These are phyloP conservation scores for Gymnarchus niloticus DNA, from an alignment of 2,113 vertebrate species.

Conservation along the genomic window DNA sequence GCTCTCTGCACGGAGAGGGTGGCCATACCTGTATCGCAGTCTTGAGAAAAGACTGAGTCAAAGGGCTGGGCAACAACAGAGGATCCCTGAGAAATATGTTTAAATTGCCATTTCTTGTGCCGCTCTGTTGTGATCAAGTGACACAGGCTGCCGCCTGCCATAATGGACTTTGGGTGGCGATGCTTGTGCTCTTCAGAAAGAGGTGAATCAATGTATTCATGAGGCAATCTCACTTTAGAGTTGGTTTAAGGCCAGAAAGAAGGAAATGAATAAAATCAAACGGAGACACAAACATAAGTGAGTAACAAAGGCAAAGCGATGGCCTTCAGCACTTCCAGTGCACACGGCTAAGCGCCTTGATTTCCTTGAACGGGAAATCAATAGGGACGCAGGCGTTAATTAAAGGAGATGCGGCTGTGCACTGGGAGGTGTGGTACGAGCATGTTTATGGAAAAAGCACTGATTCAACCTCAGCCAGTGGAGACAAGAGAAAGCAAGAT, in stretches of 20 bases:
- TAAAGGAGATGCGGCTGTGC: neutral
- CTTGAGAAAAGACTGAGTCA: neutral
- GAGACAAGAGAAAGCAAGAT: neutral
- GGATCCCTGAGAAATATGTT: neutral
- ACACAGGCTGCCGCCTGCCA: neutral
- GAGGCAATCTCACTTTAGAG: neutral
- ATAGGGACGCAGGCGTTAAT: constrained; percentile 13
- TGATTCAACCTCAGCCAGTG: neutral
- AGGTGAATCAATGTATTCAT: constrained; percentile 20
- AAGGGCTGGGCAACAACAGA: neutral
- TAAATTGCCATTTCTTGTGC: neutral
- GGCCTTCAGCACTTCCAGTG: constrained; percentile 1
- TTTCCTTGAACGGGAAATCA: constrained; percentile 18
- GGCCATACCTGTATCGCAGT: neutral
- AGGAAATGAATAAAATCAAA: constrained; percentile 11
- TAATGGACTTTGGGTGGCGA: neutral
- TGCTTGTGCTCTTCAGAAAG: neutral
- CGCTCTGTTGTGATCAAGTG: neutral
- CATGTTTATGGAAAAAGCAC: neutral
- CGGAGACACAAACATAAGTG: neutral
- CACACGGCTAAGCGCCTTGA: neutral
- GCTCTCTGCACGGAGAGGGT: neutral
- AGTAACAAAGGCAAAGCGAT: constrained; percentile 9
- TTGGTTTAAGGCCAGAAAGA: neutral
- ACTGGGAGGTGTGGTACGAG: neutral